Conservation (phyloP, 2,888 invertebrate genomes). For the Drosophila greeni region DNA sequence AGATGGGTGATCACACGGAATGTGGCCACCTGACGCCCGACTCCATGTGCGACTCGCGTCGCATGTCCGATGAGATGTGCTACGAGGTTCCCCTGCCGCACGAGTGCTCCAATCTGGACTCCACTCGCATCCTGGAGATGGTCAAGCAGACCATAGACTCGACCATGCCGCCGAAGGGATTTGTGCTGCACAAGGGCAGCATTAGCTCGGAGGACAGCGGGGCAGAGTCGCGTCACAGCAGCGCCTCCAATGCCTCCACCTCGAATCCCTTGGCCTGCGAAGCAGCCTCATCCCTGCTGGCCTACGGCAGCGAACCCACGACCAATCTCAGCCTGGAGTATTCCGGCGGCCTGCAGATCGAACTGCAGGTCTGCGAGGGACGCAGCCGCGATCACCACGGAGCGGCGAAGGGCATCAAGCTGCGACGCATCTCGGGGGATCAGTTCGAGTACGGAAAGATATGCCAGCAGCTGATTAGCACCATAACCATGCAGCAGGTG, state of each 20-base stretch:
- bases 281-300: constrained; percentile 40
- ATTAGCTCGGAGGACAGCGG: constrained; percentile 75
- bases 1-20: constrained; percentile 80
- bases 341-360: constrained; percentile 91
- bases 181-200: constrained; percentile 80
- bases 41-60: constrained; percentile 78
- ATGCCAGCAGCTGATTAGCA: constrained; percentile 92
- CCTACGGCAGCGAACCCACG: constrained; percentile 68
- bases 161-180: constrained; percentile 86
- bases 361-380: constrained; percentile 88
- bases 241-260: constrained; percentile 59
- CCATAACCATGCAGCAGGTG: constrained; percentile 85
- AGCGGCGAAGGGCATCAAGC: constrained; percentile 89
- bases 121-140: constrained; percentile 88
- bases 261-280: constrained; percentile 41
- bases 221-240: constrained; percentile 59
- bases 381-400: constrained; percentile 80
- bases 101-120: constrained; percentile 88
- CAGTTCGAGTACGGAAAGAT: constrained; percentile 91
- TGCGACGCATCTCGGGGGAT: constrained; percentile 92
- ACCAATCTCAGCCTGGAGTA: constrained; percentile 85
- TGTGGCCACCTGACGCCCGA: constrained; percentile 78
- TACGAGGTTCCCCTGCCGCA: constrained; percentile 89
- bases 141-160: constrained; percentile 88
- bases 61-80: constrained; percentile 79